Evolutionary conservation across 92 coral and sea anemone genomes (phyloP).

Genomic region (Phenganax marumi): DNA sequence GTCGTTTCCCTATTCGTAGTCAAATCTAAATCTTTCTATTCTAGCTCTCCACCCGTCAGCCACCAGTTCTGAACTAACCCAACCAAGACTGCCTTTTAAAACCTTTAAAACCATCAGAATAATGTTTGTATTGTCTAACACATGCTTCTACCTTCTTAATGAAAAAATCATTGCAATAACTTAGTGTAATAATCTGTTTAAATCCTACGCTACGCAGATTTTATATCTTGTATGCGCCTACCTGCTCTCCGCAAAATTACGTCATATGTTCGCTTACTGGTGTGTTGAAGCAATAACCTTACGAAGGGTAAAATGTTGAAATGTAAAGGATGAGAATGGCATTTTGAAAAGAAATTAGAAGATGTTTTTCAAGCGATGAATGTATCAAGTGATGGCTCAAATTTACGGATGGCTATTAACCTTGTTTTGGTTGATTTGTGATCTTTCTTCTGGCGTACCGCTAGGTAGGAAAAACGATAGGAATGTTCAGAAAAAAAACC

Average conservation of each 20-base stretch:
- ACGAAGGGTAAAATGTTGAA: background rate
- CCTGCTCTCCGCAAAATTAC: too few relatives aligned
- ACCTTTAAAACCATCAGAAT: background rate
- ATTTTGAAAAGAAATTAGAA: background rate
- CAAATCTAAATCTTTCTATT: too few relatives aligned
- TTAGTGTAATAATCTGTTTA: too few relatives aligned
- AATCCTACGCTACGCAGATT: too few relatives aligned
- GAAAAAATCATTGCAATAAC: background rate
- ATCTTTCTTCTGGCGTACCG: constrained; percentile 5
- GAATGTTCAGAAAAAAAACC: background rate
- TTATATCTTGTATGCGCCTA: too few relatives aligned
- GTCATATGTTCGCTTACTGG: too few relatives aligned
- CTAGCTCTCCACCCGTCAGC: background rate
- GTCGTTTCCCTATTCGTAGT: too few relatives aligned
- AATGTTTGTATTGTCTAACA: background rate
- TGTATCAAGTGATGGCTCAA: background rate
- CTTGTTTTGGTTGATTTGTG: background rate
- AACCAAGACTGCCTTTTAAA: background rate
- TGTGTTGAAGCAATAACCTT: too few relatives aligned
- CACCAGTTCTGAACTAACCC: constrained; percentile 3
- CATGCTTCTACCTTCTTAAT: background rate
- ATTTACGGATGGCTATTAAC: background rate
- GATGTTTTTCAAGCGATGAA: constrained; percentile 30
- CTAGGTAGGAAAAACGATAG: constrained; percentile 10
- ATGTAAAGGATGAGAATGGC: background rate